phyloP scores from a whole-genome alignment of 2,113 vertebrate genomes.

The Beaufortia kweichowensis region DNA sequence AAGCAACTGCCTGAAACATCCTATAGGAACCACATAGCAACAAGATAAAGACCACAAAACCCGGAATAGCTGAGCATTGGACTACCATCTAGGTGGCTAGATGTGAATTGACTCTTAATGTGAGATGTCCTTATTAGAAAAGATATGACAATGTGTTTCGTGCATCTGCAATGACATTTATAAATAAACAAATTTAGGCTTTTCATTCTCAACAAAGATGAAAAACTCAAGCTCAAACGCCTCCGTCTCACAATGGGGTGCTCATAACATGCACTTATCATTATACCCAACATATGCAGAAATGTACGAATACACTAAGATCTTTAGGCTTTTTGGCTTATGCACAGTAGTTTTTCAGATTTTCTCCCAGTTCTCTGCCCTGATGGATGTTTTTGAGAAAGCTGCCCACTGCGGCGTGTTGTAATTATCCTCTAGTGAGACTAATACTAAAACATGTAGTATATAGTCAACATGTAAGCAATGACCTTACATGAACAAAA shows the following conservation, averaged over 20 bases:
- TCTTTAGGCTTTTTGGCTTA: background rate
- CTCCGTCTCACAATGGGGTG: background rate
- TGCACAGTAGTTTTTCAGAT: background rate
- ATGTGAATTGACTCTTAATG: no score
- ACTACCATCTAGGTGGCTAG: background rate
- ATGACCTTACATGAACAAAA: background rate
- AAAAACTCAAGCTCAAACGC: background rate
- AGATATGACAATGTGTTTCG: background rate
- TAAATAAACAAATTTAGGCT: background rate
- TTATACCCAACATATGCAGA: background rate
- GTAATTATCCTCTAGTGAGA: background rate
- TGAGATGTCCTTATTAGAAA: background rate
- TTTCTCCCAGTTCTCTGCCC: background rate
- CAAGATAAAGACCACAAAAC: background rate
- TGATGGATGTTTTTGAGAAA: background rate
- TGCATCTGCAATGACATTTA: background rate
- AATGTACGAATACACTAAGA: background rate
- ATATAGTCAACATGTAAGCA: background rate
- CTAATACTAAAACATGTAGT: background rate
- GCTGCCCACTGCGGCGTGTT: background rate
- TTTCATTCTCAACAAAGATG: background rate
- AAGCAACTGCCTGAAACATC: background rate
- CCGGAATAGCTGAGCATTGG: background rate
- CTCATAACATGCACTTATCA: background rate
- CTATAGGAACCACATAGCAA: background rate